phyloP scores from a whole-genome alignment of 2,113 vertebrate species.

The Cyrtonyx montezumae region DNA sequence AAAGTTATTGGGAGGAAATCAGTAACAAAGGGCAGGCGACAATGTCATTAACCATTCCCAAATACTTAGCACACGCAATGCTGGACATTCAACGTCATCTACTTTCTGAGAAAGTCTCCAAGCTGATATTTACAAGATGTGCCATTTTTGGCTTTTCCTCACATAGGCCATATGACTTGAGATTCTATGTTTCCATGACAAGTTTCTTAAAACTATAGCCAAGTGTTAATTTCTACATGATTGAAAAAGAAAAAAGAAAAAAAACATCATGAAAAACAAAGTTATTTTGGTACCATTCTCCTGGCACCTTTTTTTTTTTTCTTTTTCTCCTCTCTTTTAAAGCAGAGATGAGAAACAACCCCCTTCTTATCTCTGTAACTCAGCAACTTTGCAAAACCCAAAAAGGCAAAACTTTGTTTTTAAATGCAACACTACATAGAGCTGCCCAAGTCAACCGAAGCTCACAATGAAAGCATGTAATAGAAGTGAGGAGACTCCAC shows the following conservation, averaged over 20 bases:
- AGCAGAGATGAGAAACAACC: neutral
- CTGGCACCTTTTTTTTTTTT: neutral
- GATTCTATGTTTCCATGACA: neutral
- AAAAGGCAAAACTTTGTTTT: neutral
- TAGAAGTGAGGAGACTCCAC: neutral
- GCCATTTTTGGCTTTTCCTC: neutral
- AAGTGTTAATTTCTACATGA: neutral
- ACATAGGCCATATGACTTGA: fast-evolving
- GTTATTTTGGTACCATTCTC: neutral
- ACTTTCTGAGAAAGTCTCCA: neutral
- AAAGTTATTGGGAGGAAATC: neutral
- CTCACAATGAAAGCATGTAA: neutral
- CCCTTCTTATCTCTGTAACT: neutral
- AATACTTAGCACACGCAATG: neutral
- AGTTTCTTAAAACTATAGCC: neutral
- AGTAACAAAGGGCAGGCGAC: neutral
- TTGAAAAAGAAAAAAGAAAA: neutral
- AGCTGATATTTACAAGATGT: neutral
- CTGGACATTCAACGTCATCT: neutral
- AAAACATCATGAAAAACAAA: neutral
- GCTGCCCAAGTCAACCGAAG: neutral
- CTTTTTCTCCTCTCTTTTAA: neutral
- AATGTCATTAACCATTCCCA: neutral
- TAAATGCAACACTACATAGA: neutral
- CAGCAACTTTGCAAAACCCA: neutral